Evolutionary conservation across 2,113 vertebrate genomes (phyloP).

Genomic region (Oenanthe oenanthe): DNA sequence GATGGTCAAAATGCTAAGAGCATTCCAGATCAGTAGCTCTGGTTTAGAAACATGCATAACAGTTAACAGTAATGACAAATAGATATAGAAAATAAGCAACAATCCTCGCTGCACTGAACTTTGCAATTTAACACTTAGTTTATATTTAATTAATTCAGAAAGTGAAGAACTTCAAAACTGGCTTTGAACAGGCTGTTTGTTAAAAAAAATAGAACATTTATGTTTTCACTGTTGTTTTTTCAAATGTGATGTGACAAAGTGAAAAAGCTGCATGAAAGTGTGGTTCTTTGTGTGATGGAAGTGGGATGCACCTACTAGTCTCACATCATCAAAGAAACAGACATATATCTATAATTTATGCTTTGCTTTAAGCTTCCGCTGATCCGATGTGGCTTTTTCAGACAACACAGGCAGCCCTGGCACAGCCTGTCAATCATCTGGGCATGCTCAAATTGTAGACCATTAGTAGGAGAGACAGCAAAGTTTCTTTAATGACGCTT

Average conservation of each 20-base stretch:
- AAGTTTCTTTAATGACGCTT: conserved; percentile 84
- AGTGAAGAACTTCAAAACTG: conserved; percentile 71
- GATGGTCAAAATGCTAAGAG: conserved; percentile 31
- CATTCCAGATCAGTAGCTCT: conserved; percentile 58
- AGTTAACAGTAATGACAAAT: conserved; percentile 61
- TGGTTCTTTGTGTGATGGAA: conserved; percentile 78
- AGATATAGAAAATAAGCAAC: conserved; percentile 53
- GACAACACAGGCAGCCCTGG: conserved; percentile 80
- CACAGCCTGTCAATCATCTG: conserved; percentile 82
- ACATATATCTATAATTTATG: conserved; percentile 90
- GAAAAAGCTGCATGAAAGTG: conserved; percentile 80
- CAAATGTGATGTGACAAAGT: conserved; percentile 89
- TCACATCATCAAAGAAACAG: conserved; percentile 84
- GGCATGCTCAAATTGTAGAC: conserved; percentile 79
- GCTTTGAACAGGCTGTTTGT: conserved; percentile 82
- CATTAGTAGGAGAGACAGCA: conserved; percentile 81
- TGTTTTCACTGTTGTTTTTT: conserved; percentile 88
- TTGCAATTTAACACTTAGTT: conserved; percentile 77
- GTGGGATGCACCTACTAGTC: conserved; percentile 76
- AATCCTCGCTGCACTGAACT: conserved; percentile 68
- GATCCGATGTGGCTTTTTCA: conserved; percentile 84
- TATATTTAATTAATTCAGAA: conserved; percentile 82
- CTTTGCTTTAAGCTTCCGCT: conserved; percentile 81
- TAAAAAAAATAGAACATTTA: conserved; percentile 79
- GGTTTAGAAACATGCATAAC: conserved; percentile 27